A percentile compares a stretch with the other conserved stretches of the same genome.
These are phyloP conservation scores for Drosophila cardini DNA, from an alignment of 1,140 invertebrate genomes.

Conservation along the genomic window DNA sequence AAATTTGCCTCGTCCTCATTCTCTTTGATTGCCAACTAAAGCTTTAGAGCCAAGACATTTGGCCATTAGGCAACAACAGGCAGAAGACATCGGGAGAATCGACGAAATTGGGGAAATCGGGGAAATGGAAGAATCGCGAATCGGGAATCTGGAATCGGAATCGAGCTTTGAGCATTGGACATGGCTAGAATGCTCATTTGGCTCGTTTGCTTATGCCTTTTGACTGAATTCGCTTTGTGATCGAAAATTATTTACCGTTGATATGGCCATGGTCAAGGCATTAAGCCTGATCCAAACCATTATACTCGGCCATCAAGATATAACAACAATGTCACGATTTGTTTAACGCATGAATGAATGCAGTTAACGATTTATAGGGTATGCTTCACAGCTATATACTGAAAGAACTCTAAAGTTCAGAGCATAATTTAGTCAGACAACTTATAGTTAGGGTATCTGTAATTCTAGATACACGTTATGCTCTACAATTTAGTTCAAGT, in stretches of 20 bases:
- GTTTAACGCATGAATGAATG: constrained; percentile 41
- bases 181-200: constrained; percentile 65
- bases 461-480: neutral
- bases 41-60: constrained; percentile 16
- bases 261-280: constrained; percentile 74
- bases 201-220: constrained; percentile 59
- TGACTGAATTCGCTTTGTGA: constrained; percentile 51
- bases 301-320: constrained; percentile 27
- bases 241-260: constrained; percentile 82
- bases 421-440: no score
- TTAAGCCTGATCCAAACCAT: constrained; percentile 33
- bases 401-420: no score
- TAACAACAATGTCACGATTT: constrained; percentile 44
- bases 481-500: constrained; percentile 29
- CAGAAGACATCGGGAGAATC: constrained; percentile 1
- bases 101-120: no score
- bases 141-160: constrained; percentile 11
- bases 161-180: constrained; percentile 26
- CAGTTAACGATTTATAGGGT: constrained; percentile 9
- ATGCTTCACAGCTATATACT: no score
- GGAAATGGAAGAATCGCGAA: neutral
- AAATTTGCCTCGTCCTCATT: constrained; percentile 61
- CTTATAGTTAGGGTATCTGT: neutral
- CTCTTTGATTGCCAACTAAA: constrained; percentile 69
- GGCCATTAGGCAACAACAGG: constrained; percentile 18